Conservation (phyloP, 2,888 invertebrate genomes). For the Rotaria macrura region DNA sequence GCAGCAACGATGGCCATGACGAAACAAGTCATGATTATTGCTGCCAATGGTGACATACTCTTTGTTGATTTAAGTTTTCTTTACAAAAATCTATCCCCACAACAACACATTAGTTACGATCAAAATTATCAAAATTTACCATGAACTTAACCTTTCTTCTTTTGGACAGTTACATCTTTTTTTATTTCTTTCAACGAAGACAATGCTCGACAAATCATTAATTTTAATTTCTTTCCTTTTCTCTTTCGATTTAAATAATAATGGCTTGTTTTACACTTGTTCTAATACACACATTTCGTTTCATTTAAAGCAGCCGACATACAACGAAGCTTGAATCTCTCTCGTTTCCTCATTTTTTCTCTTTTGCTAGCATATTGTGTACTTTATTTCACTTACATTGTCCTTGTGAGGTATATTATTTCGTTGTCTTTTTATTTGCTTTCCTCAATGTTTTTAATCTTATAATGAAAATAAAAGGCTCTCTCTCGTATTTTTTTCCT, state of each 20-base stretch:
- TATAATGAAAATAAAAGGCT: neutral
- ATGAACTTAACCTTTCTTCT: neutral
- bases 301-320: neutral
- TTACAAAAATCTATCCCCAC: neutral
- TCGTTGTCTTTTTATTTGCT: neutral
- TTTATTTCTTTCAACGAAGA: neutral
- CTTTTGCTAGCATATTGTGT: neutral
- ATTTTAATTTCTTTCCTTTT: neutral
- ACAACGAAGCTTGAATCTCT: neutral
- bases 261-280: neutral
- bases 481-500: neutral
- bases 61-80: conserved; percentile 11
- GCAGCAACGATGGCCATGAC: conserved; percentile 18
- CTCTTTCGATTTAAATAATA: neutral
- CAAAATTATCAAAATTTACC: neutral
- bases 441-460: neutral
- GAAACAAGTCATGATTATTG: neutral
- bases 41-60: conserved; percentile 14
- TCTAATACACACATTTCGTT: neutral
- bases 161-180: neutral
- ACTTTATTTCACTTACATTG: neutral
- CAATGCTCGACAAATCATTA: neutral
- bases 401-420: neutral
- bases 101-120: neutral
- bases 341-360: neutral